Evolutionary conservation across 2,113 vertebrate species (phyloP).

Genomic region (Talpa occidentalis): DNA sequence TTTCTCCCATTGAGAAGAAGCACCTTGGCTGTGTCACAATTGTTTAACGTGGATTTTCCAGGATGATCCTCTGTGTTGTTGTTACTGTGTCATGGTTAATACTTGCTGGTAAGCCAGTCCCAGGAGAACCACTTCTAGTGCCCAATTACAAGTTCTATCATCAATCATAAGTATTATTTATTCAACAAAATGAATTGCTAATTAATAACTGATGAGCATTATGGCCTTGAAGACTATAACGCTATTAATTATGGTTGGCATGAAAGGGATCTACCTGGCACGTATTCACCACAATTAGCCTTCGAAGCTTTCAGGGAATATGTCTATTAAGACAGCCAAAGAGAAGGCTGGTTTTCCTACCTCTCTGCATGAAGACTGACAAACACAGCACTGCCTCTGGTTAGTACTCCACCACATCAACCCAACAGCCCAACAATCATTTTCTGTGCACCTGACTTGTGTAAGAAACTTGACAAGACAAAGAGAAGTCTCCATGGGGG

Average conservation of each 20-base stretch:
- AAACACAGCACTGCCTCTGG: conserved; percentile 77
- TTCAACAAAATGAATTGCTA: conserved; percentile 99
- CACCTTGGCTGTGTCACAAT: conserved; percentile 83
- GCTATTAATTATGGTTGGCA: conserved; percentile 97
- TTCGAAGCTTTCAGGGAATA: conserved; percentile 85
- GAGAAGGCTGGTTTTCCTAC: conserved; percentile 51
- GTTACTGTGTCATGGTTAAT: conserved; percentile 91
- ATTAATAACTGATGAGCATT: conserved; percentile 99
- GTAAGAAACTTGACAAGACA: neutral
- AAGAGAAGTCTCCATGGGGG: fast-evolving
- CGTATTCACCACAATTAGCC: conserved; percentile 91
- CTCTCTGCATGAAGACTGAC: conserved; percentile 77
- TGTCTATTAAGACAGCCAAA: conserved; percentile 87
- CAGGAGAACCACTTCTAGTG: conserved; percentile 92
- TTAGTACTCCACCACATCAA: conserved; percentile 20
- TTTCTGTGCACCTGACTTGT: neutral
- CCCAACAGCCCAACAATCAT: neutral
- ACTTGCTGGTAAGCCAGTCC: conserved; percentile 91
- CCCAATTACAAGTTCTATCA: conserved; percentile 99
- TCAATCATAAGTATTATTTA: conserved; percentile 99
- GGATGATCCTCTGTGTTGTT: conserved; percentile 83
- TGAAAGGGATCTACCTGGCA: conserved; percentile 89
- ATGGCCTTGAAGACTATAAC: conserved; percentile 97
- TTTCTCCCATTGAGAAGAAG: conserved; percentile 73
- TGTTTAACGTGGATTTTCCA: conserved; percentile 84